Evolutionary conservation across 37 sponge, comb jelly and placozoan genomes (phyloP), one percentile per base, ranked within the genome.

Genomic region (Halichondria panicea): DNA sequence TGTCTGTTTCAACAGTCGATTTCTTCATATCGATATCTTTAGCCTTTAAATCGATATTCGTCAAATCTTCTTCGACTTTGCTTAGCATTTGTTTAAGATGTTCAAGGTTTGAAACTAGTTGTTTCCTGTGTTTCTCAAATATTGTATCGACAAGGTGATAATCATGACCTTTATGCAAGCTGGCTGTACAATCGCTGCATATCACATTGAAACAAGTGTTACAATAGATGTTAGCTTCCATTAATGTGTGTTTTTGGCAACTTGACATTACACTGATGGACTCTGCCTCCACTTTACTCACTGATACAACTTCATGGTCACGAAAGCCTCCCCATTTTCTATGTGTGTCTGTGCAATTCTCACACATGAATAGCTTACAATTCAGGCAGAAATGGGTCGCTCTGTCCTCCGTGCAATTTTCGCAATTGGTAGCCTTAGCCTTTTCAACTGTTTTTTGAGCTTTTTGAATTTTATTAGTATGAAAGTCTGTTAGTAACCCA

Each of bases 401-500:
- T 11, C 31, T 9, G 32, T 50, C 48, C 71, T 71, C 28, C 13
- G 43, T 25, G 53, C 71, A 71, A n/a, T 71, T 71, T 28, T 43
- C 71, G 43, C 71, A 71, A 15, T 24, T 11, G 13, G 35, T 7
- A 18, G n/a, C 28, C 25, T 43, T 38, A 42, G 55, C 70, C 28
- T 74, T 81, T 55, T 80, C 70, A 4, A 75, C 44, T 5, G 77
- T n/a, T 4, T 65, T 68, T 38, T 70, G 72, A 54, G 78, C 54
- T 43, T 77, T 68, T 24, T 73, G 54, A 21, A 88, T 73, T 61
- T 82, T 43, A 83, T 82, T 55, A 67, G 77, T 77, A 33, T 71
- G 79, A 53, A 88, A 88, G 76, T 77, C 83, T n/a, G 71, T 18
- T 25, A 66, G 89, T 68, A 88, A 68, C 2, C 83, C 83, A 1